Conservation (phyloP, 1,140 invertebrate genomes). For the Bilobella aurantiaca region DNA sequence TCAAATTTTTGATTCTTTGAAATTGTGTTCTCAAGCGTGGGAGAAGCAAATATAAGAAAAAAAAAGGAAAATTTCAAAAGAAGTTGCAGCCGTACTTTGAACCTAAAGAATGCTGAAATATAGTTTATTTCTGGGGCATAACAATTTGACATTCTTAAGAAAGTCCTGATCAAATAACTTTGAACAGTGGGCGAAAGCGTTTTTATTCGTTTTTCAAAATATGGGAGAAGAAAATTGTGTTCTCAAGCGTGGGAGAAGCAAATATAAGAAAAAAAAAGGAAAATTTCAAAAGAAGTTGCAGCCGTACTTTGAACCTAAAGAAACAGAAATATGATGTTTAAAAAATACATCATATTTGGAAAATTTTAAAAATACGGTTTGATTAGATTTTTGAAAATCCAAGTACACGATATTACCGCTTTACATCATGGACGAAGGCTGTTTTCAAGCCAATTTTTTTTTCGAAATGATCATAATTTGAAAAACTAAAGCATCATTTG, state of each 20-base stretch:
- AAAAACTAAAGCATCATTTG: not conserved
- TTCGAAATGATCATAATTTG: too few relatives aligned
- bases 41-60: not conserved
- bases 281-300: not conserved
- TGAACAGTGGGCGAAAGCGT: not conserved
- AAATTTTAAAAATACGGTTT: too few relatives aligned
- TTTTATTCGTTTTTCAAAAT: too few relatives aligned
- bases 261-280: not conserved
- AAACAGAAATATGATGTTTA: too few relatives aligned
- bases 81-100: too few relatives aligned
- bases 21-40: not conserved
- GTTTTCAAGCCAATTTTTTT: too few relatives aligned
- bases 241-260: not conserved
- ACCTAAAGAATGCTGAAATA: not conserved
- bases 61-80: not conserved
- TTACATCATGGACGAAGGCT: too few relatives aligned
- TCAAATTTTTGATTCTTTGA: not conserved
- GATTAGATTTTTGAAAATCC: too few relatives aligned
- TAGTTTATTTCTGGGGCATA: not conserved
- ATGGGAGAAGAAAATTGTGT: not conserved
- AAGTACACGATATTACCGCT: too few relatives aligned
- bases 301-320: too few relatives aligned
- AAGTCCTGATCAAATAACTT: not conserved
- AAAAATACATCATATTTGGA: too few relatives aligned
- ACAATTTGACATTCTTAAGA: not conserved